phyloP scores from a whole-genome alignment of 2,797 vertebrate species.

The Melanotaenia maccullochi region DNA sequence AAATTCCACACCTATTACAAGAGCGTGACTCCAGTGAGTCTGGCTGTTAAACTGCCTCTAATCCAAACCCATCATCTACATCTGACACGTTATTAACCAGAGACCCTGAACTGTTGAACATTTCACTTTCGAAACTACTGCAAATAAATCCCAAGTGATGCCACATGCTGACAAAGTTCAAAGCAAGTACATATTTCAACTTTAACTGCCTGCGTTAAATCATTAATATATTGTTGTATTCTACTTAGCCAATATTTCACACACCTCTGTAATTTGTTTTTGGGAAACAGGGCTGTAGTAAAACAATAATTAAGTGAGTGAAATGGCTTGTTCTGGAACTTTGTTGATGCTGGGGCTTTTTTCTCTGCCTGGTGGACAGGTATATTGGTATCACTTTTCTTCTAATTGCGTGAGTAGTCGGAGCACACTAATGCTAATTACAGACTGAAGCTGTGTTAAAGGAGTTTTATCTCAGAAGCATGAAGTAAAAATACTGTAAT shows the following conservation, averaged over 20 bases:
- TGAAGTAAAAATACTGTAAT: slow-evolving; percentile 78
- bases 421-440: slow-evolving; percentile 75
- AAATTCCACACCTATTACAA: not conserved
- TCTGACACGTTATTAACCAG: not conserved
- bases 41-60: too few relatives aligned
- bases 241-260: not conserved
- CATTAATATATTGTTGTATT: not conserved
- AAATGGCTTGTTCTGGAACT: slow-evolving; percentile 29
- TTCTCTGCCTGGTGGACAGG: slow-evolving; percentile 37
- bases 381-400: slow-evolving; percentile 59
- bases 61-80: not conserved
- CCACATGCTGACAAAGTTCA: not conserved
- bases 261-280: not conserved
- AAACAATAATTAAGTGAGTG: slow-evolving; percentile 34
- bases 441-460: slow-evolving; percentile 58
- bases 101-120: not conserved
- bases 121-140: not conserved
- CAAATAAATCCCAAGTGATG: not conserved
- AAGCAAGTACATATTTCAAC: not conserved
- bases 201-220: not conserved
- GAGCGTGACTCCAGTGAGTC: too few relatives aligned
- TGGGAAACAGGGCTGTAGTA: not conserved
- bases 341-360: slow-evolving; percentile 6
- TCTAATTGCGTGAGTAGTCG: slow-evolving; percentile 69
- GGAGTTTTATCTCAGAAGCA: slow-evolving; percentile 69